Percentiles rank a stretch among this genome's conserved stretches.
phyloP scores from a whole-genome alignment of 2,797 vertebrate genomes.

The Clarias platycephalus region DNA sequence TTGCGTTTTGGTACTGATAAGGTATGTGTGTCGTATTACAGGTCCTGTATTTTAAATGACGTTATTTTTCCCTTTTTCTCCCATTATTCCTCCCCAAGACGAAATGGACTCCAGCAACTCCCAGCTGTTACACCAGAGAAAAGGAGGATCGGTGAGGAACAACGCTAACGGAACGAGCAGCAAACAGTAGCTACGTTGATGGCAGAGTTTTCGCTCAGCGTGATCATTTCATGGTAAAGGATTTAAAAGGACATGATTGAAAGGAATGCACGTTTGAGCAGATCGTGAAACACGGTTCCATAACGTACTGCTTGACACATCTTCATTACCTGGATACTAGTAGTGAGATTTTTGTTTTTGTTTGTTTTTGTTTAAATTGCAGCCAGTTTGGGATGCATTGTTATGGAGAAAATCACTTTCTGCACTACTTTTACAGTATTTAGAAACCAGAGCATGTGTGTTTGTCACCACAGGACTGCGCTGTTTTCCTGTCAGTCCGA shows the following conservation, averaged over 20 bases:
- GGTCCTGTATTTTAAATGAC: not conserved
- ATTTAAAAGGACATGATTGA: not conserved
- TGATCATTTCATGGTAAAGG: not conserved
- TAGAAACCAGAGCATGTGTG: not conserved
- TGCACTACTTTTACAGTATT: not conserved
- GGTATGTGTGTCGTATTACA: not conserved
- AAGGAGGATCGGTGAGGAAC: constrained; percentile 55
- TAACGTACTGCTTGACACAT: not conserved
- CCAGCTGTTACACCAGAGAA: constrained; percentile 63
- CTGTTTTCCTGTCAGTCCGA: not conserved
- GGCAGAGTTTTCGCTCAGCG: too few relatives aligned
- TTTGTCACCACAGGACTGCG: too few relatives aligned
- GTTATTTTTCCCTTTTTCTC: too few relatives aligned
- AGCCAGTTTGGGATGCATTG: not conserved
- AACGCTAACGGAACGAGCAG: constrained; percentile 60
- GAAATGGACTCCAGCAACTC: constrained; percentile 48
- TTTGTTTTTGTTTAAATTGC: not conserved
- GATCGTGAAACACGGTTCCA: not conserved
- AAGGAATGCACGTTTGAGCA: not conserved
- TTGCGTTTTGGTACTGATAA: not conserved
- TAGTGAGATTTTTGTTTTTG: not conserved
- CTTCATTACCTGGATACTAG: not conserved
- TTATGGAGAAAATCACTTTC: not conserved
- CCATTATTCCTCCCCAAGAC: constrained; percentile 49
- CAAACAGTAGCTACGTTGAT: constrained; percentile 27